phyloP scores from a whole-genome alignment of 2,888 invertebrate species.

The Smittia sp. region DNA sequence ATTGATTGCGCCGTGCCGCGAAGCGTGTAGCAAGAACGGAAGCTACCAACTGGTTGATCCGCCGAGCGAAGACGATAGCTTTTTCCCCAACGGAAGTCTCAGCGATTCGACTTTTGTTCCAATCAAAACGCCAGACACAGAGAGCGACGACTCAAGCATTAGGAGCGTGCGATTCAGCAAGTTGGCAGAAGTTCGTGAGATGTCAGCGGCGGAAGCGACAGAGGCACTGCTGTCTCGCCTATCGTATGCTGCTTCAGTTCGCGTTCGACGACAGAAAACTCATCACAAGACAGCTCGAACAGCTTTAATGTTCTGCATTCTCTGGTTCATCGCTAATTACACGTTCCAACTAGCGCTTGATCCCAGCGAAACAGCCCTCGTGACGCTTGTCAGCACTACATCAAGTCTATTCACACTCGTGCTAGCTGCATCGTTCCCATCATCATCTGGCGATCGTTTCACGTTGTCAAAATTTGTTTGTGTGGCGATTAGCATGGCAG shows the following conservation, averaged over 20 bases:
- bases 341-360: slow-evolving; percentile 85
- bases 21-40: slow-evolving; percentile 68
- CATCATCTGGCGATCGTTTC: slow-evolving; percentile 76
- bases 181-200: slow-evolving; percentile 80
- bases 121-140: slow-evolving; percentile 72
- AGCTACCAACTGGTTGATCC: slow-evolving; percentile 77
- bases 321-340: slow-evolving; percentile 96
- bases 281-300: slow-evolving; percentile 73
- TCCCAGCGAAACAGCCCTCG: slow-evolving; percentile 79
- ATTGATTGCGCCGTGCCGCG: slow-evolving; percentile 86
- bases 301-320: slow-evolving; percentile 78
- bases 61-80: slow-evolving; percentile 75
- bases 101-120: slow-evolving; percentile 92
- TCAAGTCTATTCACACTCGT: slow-evolving; percentile 86
- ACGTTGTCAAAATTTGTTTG: slow-evolving; percentile 81
- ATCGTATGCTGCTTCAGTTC: slow-evolving; percentile 88
- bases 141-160: slow-evolving; percentile 81
- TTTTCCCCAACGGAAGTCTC: slow-evolving; percentile 64
- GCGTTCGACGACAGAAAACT: slow-evolving; percentile 65
- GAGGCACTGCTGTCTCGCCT: slow-evolving; percentile 89
- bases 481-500: slow-evolving; percentile 74
- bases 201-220: slow-evolving; percentile 86
- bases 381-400: slow-evolving; percentile 84
- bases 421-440: slow-evolving; percentile 83
- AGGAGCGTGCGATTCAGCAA: slow-evolving; percentile 88